Conservation (phyloP, 2,888 invertebrate genomes). For the Patella pellucida region DNA sequence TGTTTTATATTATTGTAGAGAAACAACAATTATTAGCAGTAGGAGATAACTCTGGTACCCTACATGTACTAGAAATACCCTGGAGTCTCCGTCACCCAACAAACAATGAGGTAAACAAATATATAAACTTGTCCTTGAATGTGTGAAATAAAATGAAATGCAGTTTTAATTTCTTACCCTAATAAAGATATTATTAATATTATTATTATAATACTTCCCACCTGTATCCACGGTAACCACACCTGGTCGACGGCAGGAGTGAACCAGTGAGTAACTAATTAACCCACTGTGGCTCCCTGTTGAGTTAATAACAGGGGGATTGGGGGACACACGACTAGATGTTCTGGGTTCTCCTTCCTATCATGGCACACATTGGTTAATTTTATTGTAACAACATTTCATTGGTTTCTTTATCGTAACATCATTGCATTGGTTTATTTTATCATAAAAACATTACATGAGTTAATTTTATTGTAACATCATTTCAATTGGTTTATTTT, state of each 20-base stretch:
- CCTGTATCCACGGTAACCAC: background rate
- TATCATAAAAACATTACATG: too few relatives aligned
- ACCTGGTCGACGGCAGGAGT: too few relatives aligned
- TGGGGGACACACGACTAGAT: too few relatives aligned
- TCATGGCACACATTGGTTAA: too few relatives aligned
- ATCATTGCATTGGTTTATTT: background rate
- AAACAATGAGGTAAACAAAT: slow-evolving; percentile 65
- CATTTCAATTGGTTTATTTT: too few relatives aligned
- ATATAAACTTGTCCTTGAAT: background rate
- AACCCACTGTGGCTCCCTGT: background rate
- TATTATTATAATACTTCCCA: too few relatives aligned
- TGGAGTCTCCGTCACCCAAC: slow-evolving; percentile 68
- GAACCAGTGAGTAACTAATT: background rate
- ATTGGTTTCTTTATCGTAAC: too few relatives aligned
- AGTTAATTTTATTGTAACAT: too few relatives aligned
- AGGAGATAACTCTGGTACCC: slow-evolving; percentile 69
- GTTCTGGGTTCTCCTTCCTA: too few relatives aligned
- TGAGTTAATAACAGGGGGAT: too few relatives aligned
- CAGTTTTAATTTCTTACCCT: background rate
- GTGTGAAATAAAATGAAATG: background rate
- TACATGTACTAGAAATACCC: slow-evolving; percentile 71
- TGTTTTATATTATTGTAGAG: slow-evolving; percentile 43
- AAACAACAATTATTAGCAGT: slow-evolving; percentile 70
- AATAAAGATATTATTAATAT: too few relatives aligned
- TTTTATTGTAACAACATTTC: too few relatives aligned